Base-by-base conservation (phyloP, 2,888 invertebrate species). In the Phyto melanocephala region DNA sequence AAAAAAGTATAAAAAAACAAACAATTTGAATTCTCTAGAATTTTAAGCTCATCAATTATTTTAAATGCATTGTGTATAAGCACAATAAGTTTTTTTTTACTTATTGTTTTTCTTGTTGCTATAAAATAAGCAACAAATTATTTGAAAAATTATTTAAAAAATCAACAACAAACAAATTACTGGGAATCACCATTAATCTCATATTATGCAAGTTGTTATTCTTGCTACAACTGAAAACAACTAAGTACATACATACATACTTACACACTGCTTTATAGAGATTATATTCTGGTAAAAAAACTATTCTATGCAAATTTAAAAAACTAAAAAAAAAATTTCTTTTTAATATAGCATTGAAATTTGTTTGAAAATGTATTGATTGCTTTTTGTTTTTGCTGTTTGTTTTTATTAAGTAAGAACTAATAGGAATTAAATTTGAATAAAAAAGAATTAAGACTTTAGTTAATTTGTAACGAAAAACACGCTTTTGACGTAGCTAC, bases 41-140 rank as follows among this genome's bases (percentile, higher is more conserved):
- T 67, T 47, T 58, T 13, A n/a, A 75, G 33, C 11, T 68, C 40
- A 67, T 58, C 75, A 76, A 67, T 76, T 67, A 68, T 62, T 77
- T 77, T 15, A 22, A 60, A 40, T 50, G 33, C 50, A 58, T 35
- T 11, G 74, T 74, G 50, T 28, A 58, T n/a, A n/a, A n/a, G n/a
- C 20, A 24, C 52, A 74, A 54, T 40, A 17, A 37, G 8, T 37
- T 8, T 42, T 50, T 37, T 3, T 35, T 22, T 5, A n/a, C n/a
- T n/a, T n/a, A 0, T 35, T 37, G 0, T 35, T 45, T 74, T 7
- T 63, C 35, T 42, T 45, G 33, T 35, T 33, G 22, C 20, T 67
- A 47, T 50, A 13, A 47, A 28, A 58, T 37, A 58, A 67, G 47
- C 67, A 50, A 76, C 37, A 45, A 74, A 37, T 65, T 37, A 20